Base-by-base conservation (phyloP, 2,888 invertebrate species). In the Lagria hirta region DNA sequence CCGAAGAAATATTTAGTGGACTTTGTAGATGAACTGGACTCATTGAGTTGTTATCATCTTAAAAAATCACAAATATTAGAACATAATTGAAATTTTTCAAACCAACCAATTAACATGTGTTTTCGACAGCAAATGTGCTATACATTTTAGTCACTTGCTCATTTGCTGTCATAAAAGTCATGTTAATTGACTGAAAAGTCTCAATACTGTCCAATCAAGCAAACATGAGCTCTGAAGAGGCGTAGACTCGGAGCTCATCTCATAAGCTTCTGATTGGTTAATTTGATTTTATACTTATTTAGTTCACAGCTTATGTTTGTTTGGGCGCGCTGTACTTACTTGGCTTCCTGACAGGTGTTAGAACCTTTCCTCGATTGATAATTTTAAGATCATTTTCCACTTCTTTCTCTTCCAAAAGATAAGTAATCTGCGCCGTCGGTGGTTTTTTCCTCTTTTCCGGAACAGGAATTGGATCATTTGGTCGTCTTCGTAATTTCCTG, bases 401-500 rank as follows among this genome's bases (percentile, higher is more conserved):
- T 59, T 94, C 93, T 52, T 86, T 84, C 54, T 96, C 95, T 58
- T 94, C 94, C 43, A 96, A 74, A 27, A 86, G 75, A 68, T 88
- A 89, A 47, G 88, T 88, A n/a, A 96, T 79, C 15, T 91, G 89
- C 26, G 84, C 82, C 2, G 88, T 84, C 3, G 87, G 86, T 2
- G 88, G 84, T 64, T 92, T 88, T 37, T 95, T 77, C 1, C 95
- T 82, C 71, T 95, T 94, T 61, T 90, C 83, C 4, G 90, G 89
- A 46, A 86, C 82, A 3, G 94, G 95, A 23, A 90, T 79, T 0
- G 96, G 96, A 70, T 96, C 96, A 70, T 97, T 96, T 0, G 95
- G 95, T 13, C 97, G 79, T 47, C 96, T 78, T 3, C 97, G 76
- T 14, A 97, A 74, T 70, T 96, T 97, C 14, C 97, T 79, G n/a